A percentile compares a stretch with the other conserved stretches of the same genome.
Evolutionary conservation across 2,113 vertebrate genomes (phyloP).

Genomic region (Pangasianodon hypophthalmus): DNA sequence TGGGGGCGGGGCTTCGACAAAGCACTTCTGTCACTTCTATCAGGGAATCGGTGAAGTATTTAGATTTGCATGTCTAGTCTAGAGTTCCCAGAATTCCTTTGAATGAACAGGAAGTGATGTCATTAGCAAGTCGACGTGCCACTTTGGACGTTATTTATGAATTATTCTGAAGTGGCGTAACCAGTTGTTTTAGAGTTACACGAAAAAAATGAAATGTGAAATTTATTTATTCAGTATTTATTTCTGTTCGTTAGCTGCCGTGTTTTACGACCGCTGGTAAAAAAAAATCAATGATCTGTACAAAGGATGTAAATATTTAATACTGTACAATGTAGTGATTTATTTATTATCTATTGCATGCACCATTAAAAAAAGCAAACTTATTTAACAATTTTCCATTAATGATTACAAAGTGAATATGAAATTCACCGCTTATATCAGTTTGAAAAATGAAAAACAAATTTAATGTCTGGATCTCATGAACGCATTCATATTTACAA

Average conservation of each 20-base stretch:
- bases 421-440: constrained; percentile 66
- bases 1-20: constrained; percentile 19
- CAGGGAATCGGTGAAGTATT: constrained; percentile 16
- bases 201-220: constrained; percentile 4
- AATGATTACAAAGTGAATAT: constrained; percentile 71
- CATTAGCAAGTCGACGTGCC: neutral
- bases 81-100: constrained; percentile 20
- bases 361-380: constrained; percentile 80
- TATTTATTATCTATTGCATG: constrained; percentile 89
- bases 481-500: constrained; percentile 55
- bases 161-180: constrained; percentile 13
- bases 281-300: constrained; percentile 65
- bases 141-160: constrained; percentile 16
- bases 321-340: constrained; percentile 83
- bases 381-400: constrained; percentile 80
- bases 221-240: constrained; percentile 33
- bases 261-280: constrained; percentile 64
- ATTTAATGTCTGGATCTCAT: neutral
- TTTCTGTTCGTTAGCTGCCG: constrained; percentile 39
- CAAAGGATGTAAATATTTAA: constrained; percentile 94
- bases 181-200: constrained; percentile 33
- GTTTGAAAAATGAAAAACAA: neutral
- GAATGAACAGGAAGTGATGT: constrained; percentile 7
- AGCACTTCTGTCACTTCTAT: constrained; percentile 12
- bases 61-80: constrained; percentile 26